These are phyloP conservation scores for Prietella phreatophila DNA, from an alignment of 2,113 vertebrate species.

Conservation along the genomic window DNA sequence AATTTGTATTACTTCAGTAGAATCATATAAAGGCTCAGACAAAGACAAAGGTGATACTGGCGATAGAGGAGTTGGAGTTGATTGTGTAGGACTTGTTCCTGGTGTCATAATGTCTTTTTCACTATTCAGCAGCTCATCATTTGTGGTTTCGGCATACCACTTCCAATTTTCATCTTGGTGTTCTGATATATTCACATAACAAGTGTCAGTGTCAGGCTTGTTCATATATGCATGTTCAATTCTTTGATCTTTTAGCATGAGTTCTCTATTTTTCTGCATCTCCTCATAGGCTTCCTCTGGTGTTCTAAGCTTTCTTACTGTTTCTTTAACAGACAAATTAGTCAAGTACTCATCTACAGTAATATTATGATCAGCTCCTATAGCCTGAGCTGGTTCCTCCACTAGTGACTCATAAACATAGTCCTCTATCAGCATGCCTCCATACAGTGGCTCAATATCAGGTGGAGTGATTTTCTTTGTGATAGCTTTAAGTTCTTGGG, in stretches of 20 bases:
- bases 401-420: slow-evolving; percentile 96
- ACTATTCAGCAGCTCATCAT: slow-evolving; percentile 78
- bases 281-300: slow-evolving; percentile 86
- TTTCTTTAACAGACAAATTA: slow-evolving; percentile 68
- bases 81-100: slow-evolving; percentile 72
- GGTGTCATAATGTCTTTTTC: slow-evolving; percentile 75
- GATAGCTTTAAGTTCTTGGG: slow-evolving; percentile 75
- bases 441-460: slow-evolving; percentile 93
- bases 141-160: slow-evolving; percentile 73
- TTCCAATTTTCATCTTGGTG: slow-evolving; percentile 71
- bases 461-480: slow-evolving; percentile 80
- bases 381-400: slow-evolving; percentile 78
- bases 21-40: slow-evolving; percentile 68
- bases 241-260: slow-evolving; percentile 79
- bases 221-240: slow-evolving; percentile 76
- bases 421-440: slow-evolving; percentile 95
- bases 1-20: slow-evolving; percentile 65
- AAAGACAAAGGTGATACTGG: slow-evolving; percentile 48
- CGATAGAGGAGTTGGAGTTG: slow-evolving; percentile 57
- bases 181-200: slow-evolving; percentile 81
- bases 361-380: slow-evolving; percentile 69
- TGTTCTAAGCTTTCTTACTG: slow-evolving; percentile 76
- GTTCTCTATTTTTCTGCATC: slow-evolving; percentile 77
- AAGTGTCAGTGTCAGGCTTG: slow-evolving; percentile 79
- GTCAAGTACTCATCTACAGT: slow-evolving; percentile 68